These are phyloP conservation scores for Andrena minutula DNA, from an alignment of 2,888 invertebrate species.

Conservation along the genomic window DNA sequence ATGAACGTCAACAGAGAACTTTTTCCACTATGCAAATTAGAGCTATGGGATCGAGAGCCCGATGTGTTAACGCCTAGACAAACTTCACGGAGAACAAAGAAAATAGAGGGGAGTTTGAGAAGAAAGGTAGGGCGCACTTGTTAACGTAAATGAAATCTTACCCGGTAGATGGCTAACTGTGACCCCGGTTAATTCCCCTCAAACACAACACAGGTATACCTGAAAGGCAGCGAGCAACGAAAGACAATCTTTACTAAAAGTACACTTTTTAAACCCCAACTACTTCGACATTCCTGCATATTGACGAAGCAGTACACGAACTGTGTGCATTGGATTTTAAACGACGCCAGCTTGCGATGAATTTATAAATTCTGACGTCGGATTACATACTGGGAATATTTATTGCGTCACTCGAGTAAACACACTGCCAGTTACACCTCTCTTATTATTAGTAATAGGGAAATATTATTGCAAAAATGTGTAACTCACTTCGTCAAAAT, in stretches of 20 bases:
- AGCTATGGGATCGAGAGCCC: constrained; percentile 8
- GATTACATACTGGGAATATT: too few relatives aligned
- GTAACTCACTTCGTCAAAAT: too few relatives aligned
- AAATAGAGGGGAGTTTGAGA: constrained; percentile 11
- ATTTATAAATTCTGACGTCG: too few relatives aligned
- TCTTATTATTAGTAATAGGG: too few relatives aligned
- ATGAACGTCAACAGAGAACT: background rate
- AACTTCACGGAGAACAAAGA: constrained; percentile 15
- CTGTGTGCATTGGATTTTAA: too few relatives aligned
- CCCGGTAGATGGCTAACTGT: background rate
- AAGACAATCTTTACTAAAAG: background rate
- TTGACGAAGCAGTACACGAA: too few relatives aligned
- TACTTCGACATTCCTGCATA: too few relatives aligned
- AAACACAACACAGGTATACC: background rate
- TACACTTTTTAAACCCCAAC: background rate
- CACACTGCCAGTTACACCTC: too few relatives aligned
- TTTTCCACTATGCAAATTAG: background rate
- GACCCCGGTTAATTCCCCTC: constrained; percentile 29
- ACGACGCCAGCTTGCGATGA: too few relatives aligned
- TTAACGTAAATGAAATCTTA: constrained; percentile 19
- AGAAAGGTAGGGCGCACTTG: background rate
- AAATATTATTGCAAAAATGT: too few relatives aligned
- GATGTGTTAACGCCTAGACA: constrained; percentile 12
- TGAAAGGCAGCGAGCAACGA: background rate
- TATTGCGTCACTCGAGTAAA: too few relatives aligned